A percentile compares a stretch with the other conserved stretches of the same genome.
Conservation (phyloP, 23 tunicate genomes). For the Ciona savignyi region DNA sequence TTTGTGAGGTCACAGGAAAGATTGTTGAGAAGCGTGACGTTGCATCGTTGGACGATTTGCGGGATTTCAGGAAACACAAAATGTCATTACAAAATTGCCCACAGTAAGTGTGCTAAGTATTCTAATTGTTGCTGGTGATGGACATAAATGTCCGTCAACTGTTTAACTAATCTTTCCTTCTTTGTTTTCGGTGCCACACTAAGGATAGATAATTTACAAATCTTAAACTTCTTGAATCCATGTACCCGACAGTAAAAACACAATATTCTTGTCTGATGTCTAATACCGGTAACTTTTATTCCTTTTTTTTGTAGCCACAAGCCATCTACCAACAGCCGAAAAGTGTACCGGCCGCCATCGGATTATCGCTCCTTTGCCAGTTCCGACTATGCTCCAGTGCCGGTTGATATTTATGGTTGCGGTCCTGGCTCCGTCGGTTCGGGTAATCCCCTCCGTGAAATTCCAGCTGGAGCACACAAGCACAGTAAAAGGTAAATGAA, state of each 20-base stretch:
- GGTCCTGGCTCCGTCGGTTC: constrained; percentile 20
- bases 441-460: constrained; percentile 18
- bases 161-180: too few species aligned
- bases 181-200: too few species aligned
- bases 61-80: constrained; percentile 25
- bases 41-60: constrained; percentile 31
- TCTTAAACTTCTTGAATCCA: too few species aligned
- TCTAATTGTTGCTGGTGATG: too few species aligned
- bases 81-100: not conserved
- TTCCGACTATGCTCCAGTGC: constrained; percentile 9
- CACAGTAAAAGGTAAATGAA: constrained; percentile 9
- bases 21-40: constrained; percentile 55
- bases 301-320: too few species aligned
- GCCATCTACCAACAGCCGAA: too few species aligned
- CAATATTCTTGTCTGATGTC: too few species aligned
- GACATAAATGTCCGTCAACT: too few species aligned
- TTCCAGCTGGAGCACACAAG: not conserved
- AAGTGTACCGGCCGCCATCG: not conserved
- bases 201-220: too few species aligned
- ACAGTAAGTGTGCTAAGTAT: not conserved
- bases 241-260: too few species aligned
- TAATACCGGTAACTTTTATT: too few species aligned
- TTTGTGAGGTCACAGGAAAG: constrained; percentile 45
- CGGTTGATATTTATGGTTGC: constrained; percentile 29
- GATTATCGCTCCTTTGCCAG: constrained; percentile 5